phyloP scores from a whole-genome alignment of 2,113 vertebrate genomes.

The Gorsachius goisagi region DNA sequence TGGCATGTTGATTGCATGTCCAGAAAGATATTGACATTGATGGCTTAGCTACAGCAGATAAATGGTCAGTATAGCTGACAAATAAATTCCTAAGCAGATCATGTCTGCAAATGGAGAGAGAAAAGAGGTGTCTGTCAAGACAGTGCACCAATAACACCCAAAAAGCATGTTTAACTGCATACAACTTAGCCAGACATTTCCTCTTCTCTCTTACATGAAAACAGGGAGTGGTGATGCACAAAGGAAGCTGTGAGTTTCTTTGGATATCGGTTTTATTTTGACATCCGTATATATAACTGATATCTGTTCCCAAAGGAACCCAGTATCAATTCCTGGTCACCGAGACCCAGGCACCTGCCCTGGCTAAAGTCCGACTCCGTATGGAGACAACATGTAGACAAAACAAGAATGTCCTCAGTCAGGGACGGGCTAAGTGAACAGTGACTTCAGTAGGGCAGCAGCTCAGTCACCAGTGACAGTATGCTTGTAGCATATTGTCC shows the following conservation, averaged over 20 bases:
- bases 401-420: not conserved
- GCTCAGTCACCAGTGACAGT: accelerated
- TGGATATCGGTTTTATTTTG: not conserved
- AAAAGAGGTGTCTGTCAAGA: not conserved
- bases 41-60: not conserved
- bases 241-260: not conserved
- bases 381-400: not conserved
- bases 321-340: not conserved
- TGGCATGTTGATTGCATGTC: not conserved
- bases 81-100: not conserved
- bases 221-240: not conserved
- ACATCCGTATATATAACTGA: not conserved
- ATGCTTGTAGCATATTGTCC: not conserved
- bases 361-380: not conserved
- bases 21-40: not conserved
- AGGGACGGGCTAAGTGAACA: accelerated
- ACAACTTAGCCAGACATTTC: not conserved
- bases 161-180: not conserved
- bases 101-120: not conserved
- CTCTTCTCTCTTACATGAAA: not conserved
- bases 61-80: not conserved
- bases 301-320: not conserved
- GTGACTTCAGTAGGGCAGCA: not conserved
- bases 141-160: not conserved
- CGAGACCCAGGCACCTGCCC: not conserved